Evolutionary conservation across 2,888 invertebrate genomes (phyloP), one percentile per base, ranked within the genome.

Genomic region (Dichetophora obliterata): DNA sequence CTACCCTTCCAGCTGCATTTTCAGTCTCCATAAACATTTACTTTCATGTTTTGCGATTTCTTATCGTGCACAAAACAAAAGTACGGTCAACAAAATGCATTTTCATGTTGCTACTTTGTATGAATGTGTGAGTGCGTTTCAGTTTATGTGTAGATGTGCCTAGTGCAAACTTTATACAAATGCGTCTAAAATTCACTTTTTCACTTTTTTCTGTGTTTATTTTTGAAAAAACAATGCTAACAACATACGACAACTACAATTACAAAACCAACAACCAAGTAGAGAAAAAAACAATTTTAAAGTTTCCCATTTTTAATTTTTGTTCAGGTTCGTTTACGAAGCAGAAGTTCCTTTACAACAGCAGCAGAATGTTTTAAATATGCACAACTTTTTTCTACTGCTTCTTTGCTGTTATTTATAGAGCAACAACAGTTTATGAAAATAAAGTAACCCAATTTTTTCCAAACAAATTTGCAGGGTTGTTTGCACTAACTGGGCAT

Each of bases 1-100:
- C 5, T 43, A 37, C 37, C 37, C 43, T 43, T 43, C 43, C 27
- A 22, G 57, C 50, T 48, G 52, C 61, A 70, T 59, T 70, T 24
- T 59, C 34, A 75, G 69, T 73, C 78, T 78, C 65, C 73, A 70
- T 78, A 78, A 73, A 78, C 78, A 78, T 78, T 78, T 78, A 76
- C 69, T 76, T 78, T 78, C 75, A 76, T 78, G 78, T 78, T 78
- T 63, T 69, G 73, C 70, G 68, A 76, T 76, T 76, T 69, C 75
- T 78, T 78, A 78, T 78, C 78, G 68, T 78, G 76, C 76, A 76
- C 52, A 73, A 48, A 43, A 73, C 37, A 78, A 73, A 76, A 78
- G 70, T 74, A 74, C 69, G 69, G 69, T 76, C 70, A 76, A 76
- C 78, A 73, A 76, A 78, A 78, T 76, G 74, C 78, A 78, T 78